Evolutionary conservation across 2,797 vertebrate genomes (phyloP), one percentile per base, ranked within the genome.

Genomic region (Chromis chromis): DNA sequence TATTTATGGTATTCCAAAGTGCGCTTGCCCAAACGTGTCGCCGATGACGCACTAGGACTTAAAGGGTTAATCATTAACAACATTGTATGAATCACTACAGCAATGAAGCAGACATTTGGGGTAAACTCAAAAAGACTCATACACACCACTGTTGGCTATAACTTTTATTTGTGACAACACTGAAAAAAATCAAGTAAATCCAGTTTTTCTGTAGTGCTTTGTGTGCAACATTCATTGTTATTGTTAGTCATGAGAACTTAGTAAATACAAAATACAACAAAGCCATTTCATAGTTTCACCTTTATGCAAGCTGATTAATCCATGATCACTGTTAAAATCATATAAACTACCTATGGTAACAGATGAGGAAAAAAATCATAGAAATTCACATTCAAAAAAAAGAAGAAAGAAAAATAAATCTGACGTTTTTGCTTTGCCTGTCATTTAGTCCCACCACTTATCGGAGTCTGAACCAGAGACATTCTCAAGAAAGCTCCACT

Each of bases 121-220:
- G 4, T 6, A 14, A 17, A 42, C 40, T 53, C 31, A 71, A 27
- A 76, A 44, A 0, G 6, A 76, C 46, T 78, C 68, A 11, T 6
- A 79, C 39, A 64, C 65, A 81, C 28, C 9, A 31, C 6, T 4
- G n/a, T 79, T 6, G 64, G 75, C 81, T 78, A 64, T 85, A 86
- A 46, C 44, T 71, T 93, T 93, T 91, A 86, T 86, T 93, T 87
- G 86, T 89, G 87, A 90, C 85, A 82, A 89, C 86, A 92, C 83
- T 86, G 84, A 69, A 76, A 89, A 78, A 87, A 88, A 87, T 94
- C 92, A 93, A 93, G 93, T 93, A 93, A 91, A 88, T 87, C 92
- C 93, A 93, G 94, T 91, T 87, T 65, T 84, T 89, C 72, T 86
- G 79, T 90, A 91, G 89, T 92, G 89, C 85, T 90, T 76, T 78